Conservation (phyloP, 2,797 vertebrate species). For the Xenentodon cancila region DNA sequence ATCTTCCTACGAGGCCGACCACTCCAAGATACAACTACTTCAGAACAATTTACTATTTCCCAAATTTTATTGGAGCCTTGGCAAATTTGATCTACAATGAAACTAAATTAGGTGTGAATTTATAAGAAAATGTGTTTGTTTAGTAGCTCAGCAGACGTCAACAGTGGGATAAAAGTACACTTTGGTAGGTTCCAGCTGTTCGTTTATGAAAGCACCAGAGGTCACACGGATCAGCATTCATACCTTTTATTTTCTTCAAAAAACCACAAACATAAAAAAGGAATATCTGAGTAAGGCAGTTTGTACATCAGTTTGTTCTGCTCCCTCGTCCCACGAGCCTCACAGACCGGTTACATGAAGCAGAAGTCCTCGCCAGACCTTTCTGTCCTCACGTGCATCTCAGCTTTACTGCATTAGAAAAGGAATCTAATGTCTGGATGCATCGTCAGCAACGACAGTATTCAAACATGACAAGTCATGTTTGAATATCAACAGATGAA, state of each 20-base stretch:
- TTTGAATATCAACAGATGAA: constrained; percentile 34
- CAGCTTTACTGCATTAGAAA: constrained; percentile 68
- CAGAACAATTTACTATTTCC: too few species aligned
- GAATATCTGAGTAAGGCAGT: constrained; percentile 81
- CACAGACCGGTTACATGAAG: constrained; percentile 33
- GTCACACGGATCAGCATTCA: constrained; percentile 48
- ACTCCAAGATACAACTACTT: too few species aligned
- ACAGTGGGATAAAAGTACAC: neutral
- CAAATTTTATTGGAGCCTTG: too few species aligned
- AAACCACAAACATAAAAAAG: constrained; percentile 82
- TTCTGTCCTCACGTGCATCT: constrained; percentile 17
- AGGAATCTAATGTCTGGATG: constrained; percentile 42
- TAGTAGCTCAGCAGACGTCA: neutral
- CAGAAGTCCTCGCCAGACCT: constrained; percentile 2
- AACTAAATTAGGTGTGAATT: too few species aligned
- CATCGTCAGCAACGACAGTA: constrained; percentile 42
- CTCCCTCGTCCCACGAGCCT: constrained; percentile 50
- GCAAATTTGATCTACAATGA: too few species aligned
- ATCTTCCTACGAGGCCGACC: too few species aligned
- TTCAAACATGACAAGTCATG: constrained; percentile 42
- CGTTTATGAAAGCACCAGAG: neutral
- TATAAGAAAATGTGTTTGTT: too few species aligned
- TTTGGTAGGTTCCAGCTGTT: too few species aligned
- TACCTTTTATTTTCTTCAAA: constrained; percentile 69
- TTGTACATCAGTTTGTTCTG: constrained; percentile 73